phyloP scores from a whole-genome alignment of 2,888 invertebrate species.

The Seladonia tumulorum region DNA sequence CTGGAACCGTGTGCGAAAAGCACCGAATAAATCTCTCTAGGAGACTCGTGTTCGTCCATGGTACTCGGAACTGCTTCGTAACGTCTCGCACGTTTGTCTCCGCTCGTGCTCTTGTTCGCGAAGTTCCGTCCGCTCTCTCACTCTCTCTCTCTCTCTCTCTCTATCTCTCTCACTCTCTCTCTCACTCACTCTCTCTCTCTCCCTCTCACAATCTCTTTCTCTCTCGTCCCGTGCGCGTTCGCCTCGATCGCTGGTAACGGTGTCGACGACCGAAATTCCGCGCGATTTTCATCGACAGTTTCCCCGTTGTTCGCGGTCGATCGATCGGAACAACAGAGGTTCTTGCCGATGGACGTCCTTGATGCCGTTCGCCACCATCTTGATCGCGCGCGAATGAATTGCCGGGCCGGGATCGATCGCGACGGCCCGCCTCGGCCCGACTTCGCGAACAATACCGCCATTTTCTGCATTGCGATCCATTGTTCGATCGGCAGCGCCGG shows the following conservation, averaged over 20 bases:
- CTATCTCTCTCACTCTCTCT: neutral
- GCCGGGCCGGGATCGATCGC: constrained; percentile 36
- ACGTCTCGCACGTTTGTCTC: constrained; percentile 1
- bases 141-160: neutral
- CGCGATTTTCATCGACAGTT: neutral
- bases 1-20: neutral
- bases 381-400: constrained; percentile 46
- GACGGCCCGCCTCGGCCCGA: neutral
- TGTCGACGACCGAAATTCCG: constrained; percentile 20
- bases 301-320: constrained; percentile 26
- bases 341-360: constrained; percentile 18
- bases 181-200: neutral
- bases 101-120: neutral
- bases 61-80: neutral
- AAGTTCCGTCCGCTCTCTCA: neutral
- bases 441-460: constrained; percentile 42
- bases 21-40: neutral
- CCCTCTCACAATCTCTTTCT: neutral
- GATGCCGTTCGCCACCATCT: constrained; percentile 31
- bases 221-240: neutral
- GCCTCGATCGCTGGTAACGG: neutral
- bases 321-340: constrained; percentile 43
- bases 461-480: constrained; percentile 55
- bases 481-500: constrained; percentile 52
- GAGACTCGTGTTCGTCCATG: neutral